Evolutionary conservation across 2,797 vertebrate species (phyloP), one percentile per base, ranked within the genome.

Genomic region (Semotilus atromaculatus): DNA sequence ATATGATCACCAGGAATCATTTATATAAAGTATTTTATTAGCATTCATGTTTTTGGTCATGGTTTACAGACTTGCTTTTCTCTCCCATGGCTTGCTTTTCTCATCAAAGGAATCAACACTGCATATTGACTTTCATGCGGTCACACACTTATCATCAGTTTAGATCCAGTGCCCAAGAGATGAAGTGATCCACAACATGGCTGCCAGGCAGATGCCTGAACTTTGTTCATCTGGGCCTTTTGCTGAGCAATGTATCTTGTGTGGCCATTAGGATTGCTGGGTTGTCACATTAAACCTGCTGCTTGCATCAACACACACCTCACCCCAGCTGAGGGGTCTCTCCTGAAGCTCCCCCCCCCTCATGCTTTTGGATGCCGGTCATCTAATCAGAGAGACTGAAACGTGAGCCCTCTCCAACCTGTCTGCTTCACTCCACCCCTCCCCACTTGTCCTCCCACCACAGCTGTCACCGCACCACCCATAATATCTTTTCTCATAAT

Each of bases 401-500:
- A 83, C 71, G 38, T 66, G 70, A 84, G 38, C 81, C n/a, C 18
- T 53, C 40, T 62, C 38, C 43, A 86, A 86, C 81, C 76, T 36
- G 38, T 73, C 43, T 18, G 1, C 53, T 62, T 81, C 67, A 67
- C 48, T 72, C 73, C 36, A 66, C 67, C 38, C 23, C 7, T 62
- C 38, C 40, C 58, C 48, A 58, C 64, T 67, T n/a, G 21, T 48
- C n/a, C 34, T 66, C 48, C 18, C 71, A 77, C 31, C 64, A 43
- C 85, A 78, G 40, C 38, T 83, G 78, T 31, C 45, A 55, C 31
- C 40, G 13, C 14, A 10, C n/a, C 83, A 78, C 70, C 66, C n/a
- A 9, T 36, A 68, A 51, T 8, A 58, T 58, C 1, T 51, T 55
- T 34, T 82, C 48, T 76, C 23, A 58, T 26, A 26, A n/a, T 36